These are phyloP conservation scores for Diuraphis noxia DNA, from an alignment of 1,140 invertebrate genomes.

Conservation along the genomic window DNA sequence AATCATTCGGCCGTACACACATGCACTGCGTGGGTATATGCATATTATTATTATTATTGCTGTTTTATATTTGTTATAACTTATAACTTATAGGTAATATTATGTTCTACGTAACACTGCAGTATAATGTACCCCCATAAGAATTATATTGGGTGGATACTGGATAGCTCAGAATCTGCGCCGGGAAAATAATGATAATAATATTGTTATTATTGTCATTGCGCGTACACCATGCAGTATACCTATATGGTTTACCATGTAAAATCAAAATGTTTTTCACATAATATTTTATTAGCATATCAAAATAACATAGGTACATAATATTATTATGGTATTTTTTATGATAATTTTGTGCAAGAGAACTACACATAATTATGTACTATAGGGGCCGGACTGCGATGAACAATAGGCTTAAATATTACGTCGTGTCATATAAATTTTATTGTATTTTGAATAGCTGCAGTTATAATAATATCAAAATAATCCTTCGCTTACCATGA, in stretches of 20 bases:
- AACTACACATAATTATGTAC: not conserved
- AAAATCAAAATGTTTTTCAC: not conserved
- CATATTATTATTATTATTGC: not conserved
- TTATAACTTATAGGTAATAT: no score
- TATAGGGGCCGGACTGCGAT: not conserved
- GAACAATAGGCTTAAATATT: not conserved
- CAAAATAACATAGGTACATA: not conserved
- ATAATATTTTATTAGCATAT: not conserved
- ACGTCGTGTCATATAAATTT: not conserved
- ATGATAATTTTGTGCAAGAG: not conserved
- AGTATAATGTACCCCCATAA: not conserved
- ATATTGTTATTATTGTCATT: not conserved
- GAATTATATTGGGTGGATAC: not conserved
- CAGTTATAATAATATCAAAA: not conserved
- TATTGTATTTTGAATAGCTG: not conserved
- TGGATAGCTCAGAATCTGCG: not conserved
- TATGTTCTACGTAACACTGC: not conserved
- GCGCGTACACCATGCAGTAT: not conserved
- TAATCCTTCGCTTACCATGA: not conserved
- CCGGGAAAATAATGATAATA: not conserved
- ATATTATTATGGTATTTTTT: no score
- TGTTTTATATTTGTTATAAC: not conserved
- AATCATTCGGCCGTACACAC: conserved; percentile 20
- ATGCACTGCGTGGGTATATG: not conserved
- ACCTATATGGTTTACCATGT: no score